Evolutionary conservation across 2,797 vertebrate genomes (phyloP).

Genomic region (Mus spretus): DNA sequence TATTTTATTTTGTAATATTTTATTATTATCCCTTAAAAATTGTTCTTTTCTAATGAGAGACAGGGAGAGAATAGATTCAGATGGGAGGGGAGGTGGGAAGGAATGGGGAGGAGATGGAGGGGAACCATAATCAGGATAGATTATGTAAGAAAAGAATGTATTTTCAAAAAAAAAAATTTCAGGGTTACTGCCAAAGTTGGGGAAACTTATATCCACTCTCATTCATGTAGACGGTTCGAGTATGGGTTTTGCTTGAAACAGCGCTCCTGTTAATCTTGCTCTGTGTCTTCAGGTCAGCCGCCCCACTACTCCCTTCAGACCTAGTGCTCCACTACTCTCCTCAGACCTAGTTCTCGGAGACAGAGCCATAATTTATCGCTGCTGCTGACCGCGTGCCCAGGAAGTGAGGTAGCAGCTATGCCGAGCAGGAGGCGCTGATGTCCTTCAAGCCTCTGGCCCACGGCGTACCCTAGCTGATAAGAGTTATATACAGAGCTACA

Average conservation of each 20-base stretch:
- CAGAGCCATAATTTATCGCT: background rate
- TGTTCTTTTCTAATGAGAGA: background rate
- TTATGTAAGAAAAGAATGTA: background rate
- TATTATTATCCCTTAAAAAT: background rate
- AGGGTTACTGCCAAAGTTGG: background rate
- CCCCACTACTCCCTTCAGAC: background rate
- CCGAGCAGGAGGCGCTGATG: background rate
- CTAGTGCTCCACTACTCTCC: background rate
- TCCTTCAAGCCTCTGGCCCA: background rate
- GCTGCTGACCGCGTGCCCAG: background rate
- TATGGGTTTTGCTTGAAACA: slow-evolving; percentile 29
- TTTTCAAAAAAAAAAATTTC: background rate
- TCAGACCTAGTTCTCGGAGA: background rate
- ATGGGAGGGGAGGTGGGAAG: background rate
- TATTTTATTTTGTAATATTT: background rate
- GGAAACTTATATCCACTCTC: background rate
- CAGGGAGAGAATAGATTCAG: background rate
- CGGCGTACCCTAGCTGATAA: slow-evolving; percentile 48
- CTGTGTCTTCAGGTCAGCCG: background rate
- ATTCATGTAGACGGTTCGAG: background rate
- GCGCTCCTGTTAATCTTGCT: background rate
- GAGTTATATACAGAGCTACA: background rate
- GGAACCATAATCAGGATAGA: background rate
- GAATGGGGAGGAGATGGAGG: background rate
- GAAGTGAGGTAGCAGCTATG: background rate